These are phyloP conservation scores for Mellivora capensis DNA, from an alignment of 2,113 vertebrate species.

Conservation along the genomic window DNA sequence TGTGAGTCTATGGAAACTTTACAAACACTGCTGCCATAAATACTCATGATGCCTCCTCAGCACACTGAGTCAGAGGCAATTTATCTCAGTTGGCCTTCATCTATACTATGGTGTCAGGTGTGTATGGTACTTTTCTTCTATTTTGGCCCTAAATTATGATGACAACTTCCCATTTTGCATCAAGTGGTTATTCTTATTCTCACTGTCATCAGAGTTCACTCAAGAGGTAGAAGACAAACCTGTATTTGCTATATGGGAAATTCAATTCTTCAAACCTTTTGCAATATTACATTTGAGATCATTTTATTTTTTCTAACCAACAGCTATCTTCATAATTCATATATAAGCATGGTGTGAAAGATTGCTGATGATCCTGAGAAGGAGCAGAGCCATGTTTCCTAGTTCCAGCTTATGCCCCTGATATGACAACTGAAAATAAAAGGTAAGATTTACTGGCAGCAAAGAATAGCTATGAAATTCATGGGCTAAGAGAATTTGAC, in stretches of 20 bases:
- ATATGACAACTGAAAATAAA: constrained; percentile 59
- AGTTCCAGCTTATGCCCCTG: constrained; percentile 25
- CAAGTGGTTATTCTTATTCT: constrained; percentile 31
- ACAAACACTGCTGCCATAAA: not conserved
- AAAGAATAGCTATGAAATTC: constrained; percentile 58
- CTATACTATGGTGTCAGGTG: not conserved
- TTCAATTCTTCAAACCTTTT: constrained; percentile 22
- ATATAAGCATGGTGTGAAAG: constrained; percentile 29
- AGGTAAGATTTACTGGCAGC: constrained; percentile 53
- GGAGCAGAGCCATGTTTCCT: not conserved
- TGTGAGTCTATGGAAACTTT: not conserved
- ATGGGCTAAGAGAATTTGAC: constrained; percentile 57
- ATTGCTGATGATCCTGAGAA: constrained; percentile 11
- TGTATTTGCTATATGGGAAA: not conserved
- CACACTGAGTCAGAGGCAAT: not conserved
- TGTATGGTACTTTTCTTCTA: not conserved
- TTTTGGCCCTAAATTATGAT: constrained; percentile 3
- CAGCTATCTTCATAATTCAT: constrained; percentile 46
- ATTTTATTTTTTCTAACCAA: constrained; percentile 11
- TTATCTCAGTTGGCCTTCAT: not conserved
- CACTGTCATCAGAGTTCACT: not conserved
- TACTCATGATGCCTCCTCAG: not conserved
- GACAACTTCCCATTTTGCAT: constrained; percentile 10
- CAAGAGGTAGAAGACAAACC: not conserved
- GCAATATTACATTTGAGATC: not conserved